phyloP scores from a whole-genome alignment of 2,888 invertebrate species.

The Gonocerus acuteangulatus region DNA sequence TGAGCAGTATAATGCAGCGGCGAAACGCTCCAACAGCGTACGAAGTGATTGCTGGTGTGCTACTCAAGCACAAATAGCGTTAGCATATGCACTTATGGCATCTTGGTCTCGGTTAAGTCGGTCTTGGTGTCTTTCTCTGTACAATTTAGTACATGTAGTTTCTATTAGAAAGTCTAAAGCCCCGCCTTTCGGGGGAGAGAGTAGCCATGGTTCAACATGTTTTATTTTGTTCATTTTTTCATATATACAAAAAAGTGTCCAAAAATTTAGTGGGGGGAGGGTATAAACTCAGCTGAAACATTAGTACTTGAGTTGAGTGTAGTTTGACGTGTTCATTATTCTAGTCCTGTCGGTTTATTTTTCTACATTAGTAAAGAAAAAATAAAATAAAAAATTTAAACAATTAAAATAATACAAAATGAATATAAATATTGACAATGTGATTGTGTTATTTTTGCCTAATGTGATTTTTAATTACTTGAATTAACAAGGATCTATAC shows the following conservation, averaged over 20 bases:
- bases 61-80: neutral
- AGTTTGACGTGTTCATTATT: constrained; percentile 11
- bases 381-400: neutral
- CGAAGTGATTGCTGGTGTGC: too few relatives aligned
- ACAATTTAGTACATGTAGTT: neutral
- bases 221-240: neutral
- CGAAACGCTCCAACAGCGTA: neutral
- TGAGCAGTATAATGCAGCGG: neutral
- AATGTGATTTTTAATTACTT: constrained; percentile 6
- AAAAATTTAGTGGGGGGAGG: neutral
- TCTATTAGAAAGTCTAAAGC: neutral
- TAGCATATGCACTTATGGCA: constrained; percentile 1
- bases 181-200: constrained; percentile 4
- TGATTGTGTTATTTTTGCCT: constrained; percentile 19
- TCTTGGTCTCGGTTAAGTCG: constrained; percentile 11
- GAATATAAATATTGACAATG: constrained; percentile 12
- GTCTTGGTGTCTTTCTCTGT: neutral
- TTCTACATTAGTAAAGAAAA: constrained; percentile 14
- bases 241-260: too few relatives aligned
- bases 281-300: neutral
- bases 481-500: constrained; percentile 12
- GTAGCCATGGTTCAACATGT: constrained; percentile 8
- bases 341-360: constrained; percentile 23
- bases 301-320: constrained; percentile 5
- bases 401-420: constrained; percentile 11